These are phyloP conservation scores for Ips nitidus DNA, from an alignment of 1,140 invertebrate species.

Conservation along the genomic window DNA sequence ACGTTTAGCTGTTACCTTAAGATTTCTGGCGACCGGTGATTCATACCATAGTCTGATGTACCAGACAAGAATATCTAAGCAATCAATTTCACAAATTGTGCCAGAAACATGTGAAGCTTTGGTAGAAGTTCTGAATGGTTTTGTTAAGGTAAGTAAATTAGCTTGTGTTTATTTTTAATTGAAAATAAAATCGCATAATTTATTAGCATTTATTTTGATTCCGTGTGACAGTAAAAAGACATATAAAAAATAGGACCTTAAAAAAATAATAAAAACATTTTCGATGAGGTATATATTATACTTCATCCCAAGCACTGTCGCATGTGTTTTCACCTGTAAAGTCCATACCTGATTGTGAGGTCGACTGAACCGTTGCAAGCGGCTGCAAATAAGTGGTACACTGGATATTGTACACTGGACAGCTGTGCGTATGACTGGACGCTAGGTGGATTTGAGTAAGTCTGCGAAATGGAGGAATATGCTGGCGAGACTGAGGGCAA, in stretches of 20 bases:
- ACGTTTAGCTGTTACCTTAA: slow-evolving; percentile 29
- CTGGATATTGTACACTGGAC: no score
- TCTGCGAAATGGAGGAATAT: no score
- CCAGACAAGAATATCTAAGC: slow-evolving; percentile 2
- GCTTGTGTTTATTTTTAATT: neutral
- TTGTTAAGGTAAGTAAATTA: neutral
- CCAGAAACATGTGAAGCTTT: neutral
- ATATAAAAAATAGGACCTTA: neutral
- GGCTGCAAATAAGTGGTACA: no score
- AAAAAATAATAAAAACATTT: neutral
- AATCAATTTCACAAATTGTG: slow-evolving; percentile 3
- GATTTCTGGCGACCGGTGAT: slow-evolving; percentile 8
- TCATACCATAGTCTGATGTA: slow-evolving; percentile 7
- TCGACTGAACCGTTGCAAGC: no score
- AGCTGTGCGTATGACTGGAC: no score
- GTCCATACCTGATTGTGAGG: no score
- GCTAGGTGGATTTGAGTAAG: no score
- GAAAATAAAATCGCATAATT: no score
- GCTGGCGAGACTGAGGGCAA: no score
- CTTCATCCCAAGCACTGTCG: neutral
- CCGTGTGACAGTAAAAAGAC: neutral
- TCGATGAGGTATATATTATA: neutral
- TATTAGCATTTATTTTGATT: neutral
- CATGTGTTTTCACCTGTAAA: no score
- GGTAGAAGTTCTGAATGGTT: neutral